phyloP scores from a whole-genome alignment of 2,113 vertebrate genomes.

The Chaetorhynchus papuensis region DNA sequence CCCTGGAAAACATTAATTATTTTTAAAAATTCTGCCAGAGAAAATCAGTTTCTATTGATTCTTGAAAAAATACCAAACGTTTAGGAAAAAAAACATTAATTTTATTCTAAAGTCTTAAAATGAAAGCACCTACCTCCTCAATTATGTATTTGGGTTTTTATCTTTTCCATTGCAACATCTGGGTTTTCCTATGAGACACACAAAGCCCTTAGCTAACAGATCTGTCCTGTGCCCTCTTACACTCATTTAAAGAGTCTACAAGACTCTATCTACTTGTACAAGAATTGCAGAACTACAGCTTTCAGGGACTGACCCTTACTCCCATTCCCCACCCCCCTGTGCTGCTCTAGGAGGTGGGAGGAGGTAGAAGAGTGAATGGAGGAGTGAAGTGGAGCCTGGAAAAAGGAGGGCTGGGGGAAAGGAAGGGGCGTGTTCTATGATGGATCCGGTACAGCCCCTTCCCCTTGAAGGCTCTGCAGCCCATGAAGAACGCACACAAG shows the following conservation, averaged over 20 bases:
- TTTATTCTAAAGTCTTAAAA: not conserved
- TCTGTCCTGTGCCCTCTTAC: not conserved
- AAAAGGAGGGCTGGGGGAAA: not conserved
- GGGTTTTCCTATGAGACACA: not conserved
- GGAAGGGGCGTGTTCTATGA: not conserved
- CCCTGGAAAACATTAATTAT: not conserved
- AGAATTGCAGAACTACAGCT: not conserved
- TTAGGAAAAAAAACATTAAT: not conserved
- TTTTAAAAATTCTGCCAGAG: not conserved
- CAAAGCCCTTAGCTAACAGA: not conserved
- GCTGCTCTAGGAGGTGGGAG: not conserved
- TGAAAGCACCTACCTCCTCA: not conserved
- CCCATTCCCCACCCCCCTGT: not conserved
- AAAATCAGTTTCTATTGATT: not conserved
- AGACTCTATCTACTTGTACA: not conserved
- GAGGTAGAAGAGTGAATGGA: not conserved
- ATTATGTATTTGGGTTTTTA: not conserved
- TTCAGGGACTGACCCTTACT: not conserved
- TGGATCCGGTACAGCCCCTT: not conserved
- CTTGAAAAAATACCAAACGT: not conserved
- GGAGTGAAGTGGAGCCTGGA: not conserved
- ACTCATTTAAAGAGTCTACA: not conserved
- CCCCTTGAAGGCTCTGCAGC: not conserved
- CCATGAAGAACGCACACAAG: fast-evolving
- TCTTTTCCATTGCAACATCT: not conserved